These are phyloP conservation scores for Luperina testacea DNA, from an alignment of 2,888 invertebrate genomes.

Conservation along the genomic window DNA sequence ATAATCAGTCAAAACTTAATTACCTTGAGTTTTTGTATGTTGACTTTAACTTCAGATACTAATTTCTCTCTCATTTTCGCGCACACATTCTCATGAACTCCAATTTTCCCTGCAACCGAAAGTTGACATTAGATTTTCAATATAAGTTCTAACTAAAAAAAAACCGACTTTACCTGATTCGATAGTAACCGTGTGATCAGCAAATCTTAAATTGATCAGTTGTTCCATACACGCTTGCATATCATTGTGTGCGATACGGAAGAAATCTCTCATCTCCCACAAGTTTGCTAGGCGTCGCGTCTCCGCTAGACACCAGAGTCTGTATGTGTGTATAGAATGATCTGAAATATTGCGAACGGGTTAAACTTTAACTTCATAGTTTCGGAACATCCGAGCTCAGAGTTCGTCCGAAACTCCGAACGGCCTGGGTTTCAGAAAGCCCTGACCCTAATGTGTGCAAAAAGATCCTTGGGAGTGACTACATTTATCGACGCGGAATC, in stretches of 20 bases:
- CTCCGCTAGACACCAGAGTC: slow-evolving; percentile 94
- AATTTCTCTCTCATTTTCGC: slow-evolving; percentile 95
- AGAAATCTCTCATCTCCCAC: slow-evolving; percentile 94
- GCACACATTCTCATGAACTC: slow-evolving; percentile 95
- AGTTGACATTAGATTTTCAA: not conserved
- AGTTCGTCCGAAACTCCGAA: not conserved
- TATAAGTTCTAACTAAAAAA: not conserved
- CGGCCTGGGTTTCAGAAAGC: not conserved
- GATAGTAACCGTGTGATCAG: slow-evolving; percentile 90
- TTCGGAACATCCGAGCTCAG: not conserved
- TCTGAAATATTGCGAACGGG: slow-evolving; percentile 82
- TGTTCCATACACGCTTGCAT: slow-evolving; percentile 91
- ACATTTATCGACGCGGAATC: not conserved
- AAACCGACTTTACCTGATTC: slow-evolving; percentile 80
- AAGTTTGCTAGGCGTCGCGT: slow-evolving; percentile 93
- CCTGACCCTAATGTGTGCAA: not conserved
- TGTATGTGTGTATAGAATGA: slow-evolving; percentile 94
- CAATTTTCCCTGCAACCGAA: slow-evolving; percentile 88
- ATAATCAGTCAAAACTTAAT: slow-evolving; percentile 6
- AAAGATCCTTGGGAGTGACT: not conserved
- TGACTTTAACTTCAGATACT: slow-evolving; percentile 94
- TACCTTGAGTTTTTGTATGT: slow-evolving; percentile 94
- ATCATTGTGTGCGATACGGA: slow-evolving; percentile 92
- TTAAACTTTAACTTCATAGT: not conserved
- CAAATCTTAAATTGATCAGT: slow-evolving; percentile 89